Conservation (phyloP, 2,797 vertebrate genomes). For the Vipera ursinii region DNA sequence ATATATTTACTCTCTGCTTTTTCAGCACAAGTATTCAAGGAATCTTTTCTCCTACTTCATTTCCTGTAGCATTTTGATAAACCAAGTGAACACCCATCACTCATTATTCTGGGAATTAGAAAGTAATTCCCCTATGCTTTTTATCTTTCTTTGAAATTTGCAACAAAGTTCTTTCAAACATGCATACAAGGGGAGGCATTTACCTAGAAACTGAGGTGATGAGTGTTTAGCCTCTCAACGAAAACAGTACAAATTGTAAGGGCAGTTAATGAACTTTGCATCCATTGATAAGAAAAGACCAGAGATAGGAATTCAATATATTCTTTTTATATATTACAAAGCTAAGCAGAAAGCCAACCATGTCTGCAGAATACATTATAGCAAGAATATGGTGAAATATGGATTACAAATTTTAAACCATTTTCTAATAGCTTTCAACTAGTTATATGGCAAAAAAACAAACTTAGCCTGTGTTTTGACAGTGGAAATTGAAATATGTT, state of each 20-base stretch:
- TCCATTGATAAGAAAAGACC: background rate
- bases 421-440: background rate
- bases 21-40: background rate
- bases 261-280: background rate
- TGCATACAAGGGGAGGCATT: background rate
- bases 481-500: background rate
- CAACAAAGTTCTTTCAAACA: background rate
- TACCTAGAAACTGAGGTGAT: background rate
- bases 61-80: background rate
- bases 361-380: background rate
- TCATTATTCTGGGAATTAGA: background rate
- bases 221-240: background rate
- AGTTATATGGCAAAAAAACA: background rate
- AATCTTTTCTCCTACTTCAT: background rate
- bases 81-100: background rate
- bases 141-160: background rate
- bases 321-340: background rate
- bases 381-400: background rate
- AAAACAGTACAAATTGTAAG: background rate
- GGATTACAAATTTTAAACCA: background rate
- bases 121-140: background rate
- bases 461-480: background rate
- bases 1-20: background rate
- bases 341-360: background rate
- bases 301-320: background rate